Evolutionary conservation across 2,888 invertebrate species (phyloP), one percentile per base, ranked within the genome.

Genomic region (Ceramica pisi): DNA sequence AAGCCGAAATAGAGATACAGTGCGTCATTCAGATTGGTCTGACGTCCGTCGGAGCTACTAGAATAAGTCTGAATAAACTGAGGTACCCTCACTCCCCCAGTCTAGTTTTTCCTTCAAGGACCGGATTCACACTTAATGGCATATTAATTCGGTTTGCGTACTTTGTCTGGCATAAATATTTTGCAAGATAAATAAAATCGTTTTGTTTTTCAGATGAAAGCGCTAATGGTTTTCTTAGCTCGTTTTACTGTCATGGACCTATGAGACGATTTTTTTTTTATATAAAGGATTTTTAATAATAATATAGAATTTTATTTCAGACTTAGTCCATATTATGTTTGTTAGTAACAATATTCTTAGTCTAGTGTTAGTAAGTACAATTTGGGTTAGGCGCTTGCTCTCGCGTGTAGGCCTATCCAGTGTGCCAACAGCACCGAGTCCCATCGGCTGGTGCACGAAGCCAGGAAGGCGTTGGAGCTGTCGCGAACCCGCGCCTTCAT

Each of bases 111-210:
- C 61, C 53, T 21, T 21, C 44, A 31, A 53, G 35, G 35, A 38
- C 48, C 48, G 35, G 19, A 55, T 48, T 63, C 19, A n/a, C 53
- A 7, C 56, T 56, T 65, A 72, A 74, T 75, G 60, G 38, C 12
- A 62, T 57, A 67, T 60, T 75, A 61, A 71, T 69, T 81, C 56
- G 41, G 50, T 71, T 71, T 74, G 60, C 21, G 63, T 56, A 35
- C 46, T 61, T 72, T 0, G 48, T 12, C 26, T 61, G 31, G 53
- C 26, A 67, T 64, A 51, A 51, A 51, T 72, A 51, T 66, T 75
- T 35, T 21, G 14, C 35, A 57, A 56, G 31, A 35, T 50, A 62
- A 53, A 72, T 46, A 50, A 7, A 31, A 72, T 51, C 10, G 14
- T 46, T 31, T 2, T 44, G 31, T 35, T 65, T 56, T 57, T 50